Evolutionary conservation across 2,888 invertebrate genomes (phyloP).

Genomic region (Agriopis aurantiaria): DNA sequence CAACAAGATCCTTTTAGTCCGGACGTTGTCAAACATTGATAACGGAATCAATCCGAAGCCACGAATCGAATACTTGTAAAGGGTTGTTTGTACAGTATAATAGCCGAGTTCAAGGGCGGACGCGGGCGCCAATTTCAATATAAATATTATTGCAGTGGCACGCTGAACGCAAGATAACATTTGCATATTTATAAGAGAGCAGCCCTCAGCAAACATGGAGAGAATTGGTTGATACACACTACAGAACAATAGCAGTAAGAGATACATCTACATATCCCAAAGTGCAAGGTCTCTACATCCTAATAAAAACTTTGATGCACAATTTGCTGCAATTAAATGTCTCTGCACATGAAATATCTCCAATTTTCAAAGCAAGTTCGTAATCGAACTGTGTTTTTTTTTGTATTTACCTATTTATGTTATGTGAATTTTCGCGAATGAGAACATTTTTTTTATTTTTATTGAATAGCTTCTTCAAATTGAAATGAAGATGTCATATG

Average conservation of each 20-base stretch:
- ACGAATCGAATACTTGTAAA: constrained; percentile 58
- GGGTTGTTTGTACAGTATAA: constrained; percentile 76
- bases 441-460: too few relatives aligned
- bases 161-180: constrained; percentile 81
- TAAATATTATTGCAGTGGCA: constrained; percentile 82
- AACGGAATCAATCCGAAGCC: constrained; percentile 56
- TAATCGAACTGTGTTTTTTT: too few relatives aligned
- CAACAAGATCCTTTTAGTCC: constrained; percentile 56
- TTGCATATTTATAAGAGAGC: constrained; percentile 84
- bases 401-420: too few relatives aligned
- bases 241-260: constrained; percentile 14
- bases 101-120: constrained; percentile 78
- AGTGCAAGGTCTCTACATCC: too few relatives aligned
- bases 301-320: too few relatives aligned
- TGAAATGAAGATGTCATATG: too few relatives aligned
- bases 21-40: constrained; percentile 66
- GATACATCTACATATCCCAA: too few relatives aligned
- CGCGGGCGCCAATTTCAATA: constrained; percentile 75
- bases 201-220: constrained; percentile 80
- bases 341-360: too few relatives aligned
- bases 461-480: too few relatives aligned
- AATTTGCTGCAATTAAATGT: too few relatives aligned
- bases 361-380: too few relatives aligned
- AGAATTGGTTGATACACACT: constrained; percentile 66
- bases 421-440: too few relatives aligned